Evolutionary conservation across 2,888 invertebrate genomes (phyloP).

Genomic region (Sphinx pinastri): DNA sequence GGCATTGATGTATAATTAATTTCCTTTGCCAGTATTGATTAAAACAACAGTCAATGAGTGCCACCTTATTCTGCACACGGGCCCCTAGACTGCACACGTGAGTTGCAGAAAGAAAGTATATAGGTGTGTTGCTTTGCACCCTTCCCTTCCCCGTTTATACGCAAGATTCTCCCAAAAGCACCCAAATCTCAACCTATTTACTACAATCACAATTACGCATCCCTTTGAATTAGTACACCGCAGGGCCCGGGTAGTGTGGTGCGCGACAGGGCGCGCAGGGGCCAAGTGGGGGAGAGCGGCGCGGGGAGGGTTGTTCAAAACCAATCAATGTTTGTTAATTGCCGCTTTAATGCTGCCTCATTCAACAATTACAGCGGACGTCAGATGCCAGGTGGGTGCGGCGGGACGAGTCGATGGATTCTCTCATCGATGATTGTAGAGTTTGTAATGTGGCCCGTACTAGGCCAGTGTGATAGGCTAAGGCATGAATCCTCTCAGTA

Average conservation of each 20-base stretch:
- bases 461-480: too few relatives aligned
- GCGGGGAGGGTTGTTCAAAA: slow-evolving; percentile 52
- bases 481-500: too few relatives aligned
- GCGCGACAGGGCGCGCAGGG: not conserved
- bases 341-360: slow-evolving; percentile 80
- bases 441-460: too few relatives aligned
- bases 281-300: too few relatives aligned
- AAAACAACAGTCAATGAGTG: too few relatives aligned
- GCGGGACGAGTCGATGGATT: slow-evolving; percentile 39
- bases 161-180: not conserved
- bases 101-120: too few relatives aligned
- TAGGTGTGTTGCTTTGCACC: not conserved
- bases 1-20: not conserved
- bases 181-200: not conserved
- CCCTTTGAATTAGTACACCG: slow-evolving; percentile 17
- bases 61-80: too few relatives aligned
- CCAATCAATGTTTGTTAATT: slow-evolving; percentile 82
- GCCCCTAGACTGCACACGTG: too few relatives aligned
- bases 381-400: slow-evolving; percentile 57
- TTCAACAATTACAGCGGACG: slow-evolving; percentile 79
- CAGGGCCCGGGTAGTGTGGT: not conserved
- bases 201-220: not conserved
- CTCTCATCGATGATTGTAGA: too few relatives aligned
- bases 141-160: not conserved
- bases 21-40: too few relatives aligned